Conservation (phyloP, 2,113 vertebrate species). For the Notothenia coriiceps region DNA sequence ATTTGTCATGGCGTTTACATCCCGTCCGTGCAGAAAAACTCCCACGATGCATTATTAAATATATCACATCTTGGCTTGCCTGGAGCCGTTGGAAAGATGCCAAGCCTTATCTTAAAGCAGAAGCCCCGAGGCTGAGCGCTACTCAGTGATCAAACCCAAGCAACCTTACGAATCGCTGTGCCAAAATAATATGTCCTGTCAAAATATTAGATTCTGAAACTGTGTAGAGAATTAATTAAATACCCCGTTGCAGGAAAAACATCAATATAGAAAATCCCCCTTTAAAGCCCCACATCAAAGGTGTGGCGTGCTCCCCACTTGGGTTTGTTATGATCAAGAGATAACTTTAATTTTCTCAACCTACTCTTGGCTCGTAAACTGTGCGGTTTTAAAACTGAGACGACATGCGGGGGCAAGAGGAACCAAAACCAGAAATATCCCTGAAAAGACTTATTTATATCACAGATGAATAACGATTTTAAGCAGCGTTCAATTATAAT, state of each 20-base stretch:
- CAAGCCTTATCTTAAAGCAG: constrained; percentile 63
- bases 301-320: constrained; percentile 56
- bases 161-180: constrained; percentile 37
- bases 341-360: constrained; percentile 48
- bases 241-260: constrained; percentile 67
- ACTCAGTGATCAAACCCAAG: constrained; percentile 69
- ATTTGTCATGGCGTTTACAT: constrained; percentile 45
- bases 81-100: constrained; percentile 54
- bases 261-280: constrained; percentile 73
- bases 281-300: constrained; percentile 66
- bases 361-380: constrained; percentile 46
- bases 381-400: constrained; percentile 35
- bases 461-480: constrained; percentile 63
- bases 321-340: constrained; percentile 69
- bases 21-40: constrained; percentile 45
- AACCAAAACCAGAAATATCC: constrained; percentile 49
- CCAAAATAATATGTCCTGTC: constrained; percentile 67
- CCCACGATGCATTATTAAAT: constrained; percentile 71
- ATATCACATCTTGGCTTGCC: constrained; percentile 48
- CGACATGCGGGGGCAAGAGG: fast-evolving
- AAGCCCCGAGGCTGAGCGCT: constrained; percentile 57
- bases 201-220: constrained; percentile 73
- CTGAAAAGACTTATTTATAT: constrained; percentile 56
- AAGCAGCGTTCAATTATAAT: constrained; percentile 51
- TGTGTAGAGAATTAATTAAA: constrained; percentile 78